Base-by-base conservation (phyloP, 1,140 invertebrate species). In the Drosophila kanapiae region DNA sequence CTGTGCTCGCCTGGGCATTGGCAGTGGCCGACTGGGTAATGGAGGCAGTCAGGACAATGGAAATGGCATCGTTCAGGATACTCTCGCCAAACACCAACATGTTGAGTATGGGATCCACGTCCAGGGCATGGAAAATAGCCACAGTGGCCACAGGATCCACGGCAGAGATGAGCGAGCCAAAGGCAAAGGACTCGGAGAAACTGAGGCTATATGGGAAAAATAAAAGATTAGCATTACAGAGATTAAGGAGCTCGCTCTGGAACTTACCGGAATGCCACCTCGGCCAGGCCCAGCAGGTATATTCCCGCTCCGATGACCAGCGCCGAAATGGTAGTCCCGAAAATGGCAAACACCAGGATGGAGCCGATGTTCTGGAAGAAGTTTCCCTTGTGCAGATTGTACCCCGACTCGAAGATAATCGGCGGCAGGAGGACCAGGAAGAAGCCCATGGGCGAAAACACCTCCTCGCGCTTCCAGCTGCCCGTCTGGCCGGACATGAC, bases 1-100 rank as follows among this genome's bases (percentile, higher is more conserved):
- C 95, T 2, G 95, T 95, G 49, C 94, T 94, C 5, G 93, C 82
- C 14, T 91, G 78, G 0, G 82, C 81, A 27, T 91, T 84, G 0
- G 85, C 82, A 56, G 68, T 91, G 18, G 87, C 90, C 33, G 82
- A 81, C 43, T 94, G 94, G 3, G 95, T 95, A 94, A 97, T 96
- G 4, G 97, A 98, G 78, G 97, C 98, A 2, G 98, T 99, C 8
- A 99, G 93, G 2, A 99, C 99, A 94, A 99, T 99, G 14, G 99
- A 97, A 62, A 99, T 98, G 14, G 99, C 99, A 95, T 99, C 99
- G 93, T 99, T 99, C 0, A 99, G 93, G 82, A 99, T 99, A 90
- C 98, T 98, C 93, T 99, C 99, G 33, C 98, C 98, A 95, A 99
- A 99, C 0, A 99, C 98, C 93, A 99, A 96, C 98, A 99, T 99